phyloP scores from a whole-genome alignment of 2,113 vertebrate genomes.

The Pao palembangensis region DNA sequence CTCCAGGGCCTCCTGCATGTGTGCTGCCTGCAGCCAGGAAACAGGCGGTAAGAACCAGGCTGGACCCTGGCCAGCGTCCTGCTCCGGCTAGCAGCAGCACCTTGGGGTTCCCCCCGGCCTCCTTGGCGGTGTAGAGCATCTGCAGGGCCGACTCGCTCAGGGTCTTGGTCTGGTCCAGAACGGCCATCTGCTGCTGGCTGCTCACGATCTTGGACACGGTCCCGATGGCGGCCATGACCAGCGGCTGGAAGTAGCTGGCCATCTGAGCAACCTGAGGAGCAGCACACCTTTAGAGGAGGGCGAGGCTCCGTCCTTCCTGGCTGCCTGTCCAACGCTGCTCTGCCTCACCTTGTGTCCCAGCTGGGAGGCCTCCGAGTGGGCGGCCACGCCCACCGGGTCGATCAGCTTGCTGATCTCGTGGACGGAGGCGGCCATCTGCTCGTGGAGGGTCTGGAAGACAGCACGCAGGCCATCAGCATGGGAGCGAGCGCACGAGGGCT shows the following conservation, averaged over 20 bases:
- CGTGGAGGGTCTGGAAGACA: slow-evolving; percentile 83
- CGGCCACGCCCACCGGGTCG: slow-evolving; percentile 87
- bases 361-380: slow-evolving; percentile 89
- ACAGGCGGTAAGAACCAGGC: background rate
- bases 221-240: slow-evolving; percentile 88
- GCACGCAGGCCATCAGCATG: no score
- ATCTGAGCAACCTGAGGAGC: slow-evolving; percentile 90
- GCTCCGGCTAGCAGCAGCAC: slow-evolving; percentile 29
- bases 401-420: slow-evolving; percentile 96
- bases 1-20: slow-evolving; percentile 93
- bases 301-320: background rate
- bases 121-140: slow-evolving; percentile 96
- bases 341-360: slow-evolving; percentile 90
- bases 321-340: no score
- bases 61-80: no score
- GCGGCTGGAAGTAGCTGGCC: slow-evolving; percentile 94
- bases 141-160: slow-evolving; percentile 92
- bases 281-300: background rate
- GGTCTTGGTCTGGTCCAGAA: slow-evolving; percentile 96
- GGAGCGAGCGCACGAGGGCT: no score
- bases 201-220: slow-evolving; percentile 92
- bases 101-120: slow-evolving; percentile 97
- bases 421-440: slow-evolving; percentile 95
- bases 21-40: slow-evolving; percentile 79
- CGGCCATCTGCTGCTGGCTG: slow-evolving; percentile 98